Base-by-base conservation (phyloP, 2,888 invertebrate genomes). In the Empis livida region DNA sequence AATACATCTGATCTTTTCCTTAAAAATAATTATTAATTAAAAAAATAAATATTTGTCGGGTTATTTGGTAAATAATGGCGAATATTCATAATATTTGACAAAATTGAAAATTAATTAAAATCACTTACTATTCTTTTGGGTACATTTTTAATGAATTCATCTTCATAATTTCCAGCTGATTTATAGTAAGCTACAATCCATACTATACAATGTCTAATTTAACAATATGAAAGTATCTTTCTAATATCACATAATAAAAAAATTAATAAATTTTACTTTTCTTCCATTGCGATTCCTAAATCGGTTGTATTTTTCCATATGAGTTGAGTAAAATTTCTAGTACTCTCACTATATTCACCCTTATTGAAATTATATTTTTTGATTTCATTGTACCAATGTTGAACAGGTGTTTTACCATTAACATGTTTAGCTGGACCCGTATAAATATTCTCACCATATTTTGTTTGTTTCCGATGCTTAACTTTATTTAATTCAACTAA, bases 141-240 rank as follows among this genome's bases (percentile, higher is more conserved):
- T 11, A 89, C 88, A 64, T 88, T 87, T 23, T 75, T 76, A 14
- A 76, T 72, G 59, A 84, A 90, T 58, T 80, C 79, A 2, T 84
- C 85, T 40, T 82, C 73, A 54, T 84, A 80, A 66, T 95, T 95
- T 3, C 94, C 95, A 0, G 92, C 84, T 0, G 94, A 94, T 57
- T 78, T 78, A 64, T 95, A 95, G 66, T 91, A 87, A 32, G 86
- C 90, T 1, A 95, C 94, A 0, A 94, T 89, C 57, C 58, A 65
- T 10, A 59, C 59, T 2, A 53, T 63, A 82, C 87, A 54, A 82
- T 76, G 61, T 79, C 82, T 27, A 20, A 20, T 5, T n/a, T n/a
- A 20, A 20, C 6, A 20, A 20, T 20, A 20, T 20, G 6, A 20
- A n/a, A n/a, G n/a, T n/a, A n/a, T n/a, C n/a, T n/a, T n/a, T n/a